Evolutionary conservation across 2,888 invertebrate genomes (phyloP), one percentile per base, ranked within the genome.

Genomic region (Apodemia zela): DNA sequence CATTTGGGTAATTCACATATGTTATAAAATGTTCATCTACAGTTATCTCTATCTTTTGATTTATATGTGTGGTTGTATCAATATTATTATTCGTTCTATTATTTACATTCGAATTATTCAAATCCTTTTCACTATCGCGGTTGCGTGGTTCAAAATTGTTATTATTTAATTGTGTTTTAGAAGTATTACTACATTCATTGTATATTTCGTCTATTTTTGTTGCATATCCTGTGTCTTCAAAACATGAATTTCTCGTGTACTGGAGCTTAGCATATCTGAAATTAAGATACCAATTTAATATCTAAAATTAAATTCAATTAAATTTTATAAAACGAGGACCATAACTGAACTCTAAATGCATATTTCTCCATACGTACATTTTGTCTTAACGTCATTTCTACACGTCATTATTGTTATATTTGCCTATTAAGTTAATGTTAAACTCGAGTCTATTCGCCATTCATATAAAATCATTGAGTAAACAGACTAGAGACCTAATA

Each of bases 31-130:
- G 5, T 25, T 54, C 21, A 21, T 15, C 25, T 15, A 21, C 54
- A 13, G 13, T 11, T 21, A 54, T 15, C 6, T 21, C 21, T 18
- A 49, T 21, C 15, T 54, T 54, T 0, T 54, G 21, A 54, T 15
- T 54, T 54, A 11, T 54, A 15, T 54, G 13, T 13, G 15, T 18
- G 15, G 21, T 54, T 54, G 35, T 6, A 47, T 63, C 47, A 58
- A 59, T 49, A 35, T 60, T 60, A 38, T 63, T 63, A 60, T 33
- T 11, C 6, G 25, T 13, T 54, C 1, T 4, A 6, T 13, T 25
- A 54, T 54, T 54, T 5, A 5, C 25, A 15, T 54, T 25, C 3
- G 5, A 54, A 2, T 15, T 6, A 54, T 54, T 54, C 4, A 18
- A 21, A 51, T 45, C 38, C 18, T 60, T 47, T 42, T 51, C 57